Conservation (phyloP, 2,113 vertebrate genomes). For the Anolis sagrei region DNA sequence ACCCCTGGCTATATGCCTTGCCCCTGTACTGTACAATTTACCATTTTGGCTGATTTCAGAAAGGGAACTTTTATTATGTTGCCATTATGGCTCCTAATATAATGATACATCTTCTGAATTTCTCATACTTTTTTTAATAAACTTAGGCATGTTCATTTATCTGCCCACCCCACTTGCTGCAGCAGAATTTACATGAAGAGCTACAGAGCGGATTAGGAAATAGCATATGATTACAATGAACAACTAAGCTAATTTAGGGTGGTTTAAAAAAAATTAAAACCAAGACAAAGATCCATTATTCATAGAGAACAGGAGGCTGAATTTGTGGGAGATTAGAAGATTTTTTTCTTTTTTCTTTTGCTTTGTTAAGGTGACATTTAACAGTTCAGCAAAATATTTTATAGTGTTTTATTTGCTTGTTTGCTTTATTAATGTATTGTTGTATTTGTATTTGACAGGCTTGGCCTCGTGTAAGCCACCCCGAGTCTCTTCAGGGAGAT, state of each 20-base stretch:
- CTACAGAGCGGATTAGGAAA: background rate
- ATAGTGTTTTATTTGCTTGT: no score
- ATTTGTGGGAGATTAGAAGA: background rate
- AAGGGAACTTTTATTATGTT: background rate
- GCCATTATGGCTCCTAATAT: background rate
- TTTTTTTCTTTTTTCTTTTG: no score
- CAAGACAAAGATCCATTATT: background rate
- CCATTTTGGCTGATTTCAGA: fast-evolving
- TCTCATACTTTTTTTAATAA: background rate
- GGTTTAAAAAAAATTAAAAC: background rate
- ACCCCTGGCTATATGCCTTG: no score
- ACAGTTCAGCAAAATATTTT: background rate
- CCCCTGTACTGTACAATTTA: background rate
- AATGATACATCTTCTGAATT: background rate
- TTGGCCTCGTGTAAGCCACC: no score
- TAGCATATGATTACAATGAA: conserved; percentile 1
- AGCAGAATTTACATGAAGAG: background rate
- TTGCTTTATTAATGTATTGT: no score
- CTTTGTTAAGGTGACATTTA: background rate
- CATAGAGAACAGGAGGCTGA: background rate
- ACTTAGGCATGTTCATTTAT: background rate
- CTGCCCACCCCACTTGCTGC: background rate
- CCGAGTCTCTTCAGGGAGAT: no score
- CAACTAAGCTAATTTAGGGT: background rate
- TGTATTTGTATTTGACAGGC: no score